Base-by-base conservation (phyloP, 2,888 invertebrate species). In the Phytoseiulus persimilis region DNA sequence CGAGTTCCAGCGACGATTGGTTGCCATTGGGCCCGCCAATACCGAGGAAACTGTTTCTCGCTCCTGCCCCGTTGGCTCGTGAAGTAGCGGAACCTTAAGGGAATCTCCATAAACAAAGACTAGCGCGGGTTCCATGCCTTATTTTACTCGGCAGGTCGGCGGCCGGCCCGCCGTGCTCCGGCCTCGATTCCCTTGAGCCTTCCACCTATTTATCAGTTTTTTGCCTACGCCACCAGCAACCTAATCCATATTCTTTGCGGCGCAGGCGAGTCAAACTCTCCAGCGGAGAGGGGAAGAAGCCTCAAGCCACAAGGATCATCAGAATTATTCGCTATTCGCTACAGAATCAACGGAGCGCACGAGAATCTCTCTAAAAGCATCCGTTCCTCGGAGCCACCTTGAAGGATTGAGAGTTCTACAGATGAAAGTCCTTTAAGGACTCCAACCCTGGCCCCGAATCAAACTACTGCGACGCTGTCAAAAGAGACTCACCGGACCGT, bases 51-150 rank as follows among this genome's bases (percentile, higher is more conserved):
- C 65, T 65, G 65, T 65, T 28, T 65, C 23, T 23, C 65, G 28
- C 28, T 28, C 9, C 65, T 65, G 65, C 65, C 28, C 18, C 2
- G 65, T 6, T 65, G 65, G 65, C 28, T 65, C 28, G 65, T 65
- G 65, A 65, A 65, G 28, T 65, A 65, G 65, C 65, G 65, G 65
- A 65, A 65, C 65, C 65, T 65, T 65, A 65, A 65, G 32, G 87
- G 87, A 31, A 87, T 87, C 33, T 87, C 87, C 87, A 87, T 87
- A 87, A 87, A 87, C 87, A 87, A 87, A 87, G 87, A 87, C 87
- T 23, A 18, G 39, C 87, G 32, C 87, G 18, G 18, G 65, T 23
- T 18, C 18, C 28, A 65, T 65, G 65, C 65, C 65, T 65, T 65
- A 65, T 65, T 65, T 65, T 28, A 23, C 11, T 65, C 18, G 65